Evolutionary conservation across 2,888 invertebrate species (phyloP).

Genomic region (Diploptera punctata): DNA sequence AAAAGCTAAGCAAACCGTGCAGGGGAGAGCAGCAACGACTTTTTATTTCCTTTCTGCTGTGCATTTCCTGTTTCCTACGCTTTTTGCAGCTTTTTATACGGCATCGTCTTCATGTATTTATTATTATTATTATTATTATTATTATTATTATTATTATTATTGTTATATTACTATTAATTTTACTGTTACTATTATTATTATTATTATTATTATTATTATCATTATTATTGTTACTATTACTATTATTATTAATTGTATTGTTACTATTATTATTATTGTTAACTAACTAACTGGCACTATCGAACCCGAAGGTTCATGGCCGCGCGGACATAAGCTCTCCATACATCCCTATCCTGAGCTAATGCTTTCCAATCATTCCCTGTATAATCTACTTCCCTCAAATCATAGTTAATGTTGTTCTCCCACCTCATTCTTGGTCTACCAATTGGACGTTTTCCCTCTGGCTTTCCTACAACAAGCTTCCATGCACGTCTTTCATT

Average conservation of each 20-base stretch:
- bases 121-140: background rate
- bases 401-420: no score
- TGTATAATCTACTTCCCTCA: no score
- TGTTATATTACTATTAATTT: background rate
- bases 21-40: background rate
- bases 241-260: background rate
- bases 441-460: no score
- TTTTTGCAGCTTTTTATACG: background rate
- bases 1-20: background rate
- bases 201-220: background rate
- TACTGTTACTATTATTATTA: background rate
- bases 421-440: no score
- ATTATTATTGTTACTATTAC: background rate
- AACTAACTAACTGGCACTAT: no score
- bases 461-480: no score
- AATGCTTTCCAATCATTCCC: no score
- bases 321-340: no score
- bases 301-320: no score
- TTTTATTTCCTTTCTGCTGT: slow-evolving; percentile 4
- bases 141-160: background rate
- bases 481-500: no score
- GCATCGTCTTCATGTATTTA: no score
- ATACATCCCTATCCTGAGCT: no score
- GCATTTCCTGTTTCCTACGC: background rate
- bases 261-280: background rate